A percentile compares a stretch with the other conserved stretches of the same genome.
Evolutionary conservation across 2,113 vertebrate species (phyloP).

Genomic region (Danio rerio): GRCz12tu NC_133185.1:30592501-30593000

Average conservation of each 20-base stretch:
- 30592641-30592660: neutral
- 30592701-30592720: neutral
- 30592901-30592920: no score
- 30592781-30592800: neutral
- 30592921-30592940: no score
- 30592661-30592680: neutral
- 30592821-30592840: neutral
- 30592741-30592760: neutral
- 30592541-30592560: constrained; percentile 24
- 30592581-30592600: constrained; percentile 15
- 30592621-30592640: neutral
- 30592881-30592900: neutral
- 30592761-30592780: neutral
- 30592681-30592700: neutral
- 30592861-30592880: neutral
- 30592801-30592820: neutral
- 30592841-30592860: neutral
- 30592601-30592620: constrained; percentile 26
- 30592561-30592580: neutral
- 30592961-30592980: no score
- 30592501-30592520: constrained; percentile 22
- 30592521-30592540: constrained; percentile 36
- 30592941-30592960: no score
- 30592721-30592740: neutral
- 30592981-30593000: no score